These are phyloP conservation scores for Dreissena rostriformis DNA, from an alignment of 1,140 invertebrate genomes.

Conservation along the genomic window DNA sequence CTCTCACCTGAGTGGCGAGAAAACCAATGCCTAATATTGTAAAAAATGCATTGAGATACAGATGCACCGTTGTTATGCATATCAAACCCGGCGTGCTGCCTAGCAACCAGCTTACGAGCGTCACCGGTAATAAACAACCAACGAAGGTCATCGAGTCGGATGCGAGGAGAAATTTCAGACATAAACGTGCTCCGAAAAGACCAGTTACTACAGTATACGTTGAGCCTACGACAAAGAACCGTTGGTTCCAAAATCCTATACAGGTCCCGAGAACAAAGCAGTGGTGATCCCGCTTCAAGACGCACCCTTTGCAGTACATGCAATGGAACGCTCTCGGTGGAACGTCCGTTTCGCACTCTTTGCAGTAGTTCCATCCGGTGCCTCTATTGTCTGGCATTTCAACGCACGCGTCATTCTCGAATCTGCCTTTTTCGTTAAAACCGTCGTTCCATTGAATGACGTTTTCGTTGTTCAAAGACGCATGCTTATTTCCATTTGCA, in stretches of 20 bases:
- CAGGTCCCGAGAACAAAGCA: conserved; percentile 95
- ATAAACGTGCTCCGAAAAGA: conserved; percentile 49
- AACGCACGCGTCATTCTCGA: background rate
- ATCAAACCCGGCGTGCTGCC: conserved; percentile 17
- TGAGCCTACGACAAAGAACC: conserved; percentile 90
- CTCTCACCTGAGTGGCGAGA: conserved; percentile 61
- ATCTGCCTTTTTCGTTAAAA: background rate
- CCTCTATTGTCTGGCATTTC: conserved; percentile 16
- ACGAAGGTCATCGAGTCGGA: conserved; percentile 23
- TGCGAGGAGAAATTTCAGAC: conserved; percentile 50
- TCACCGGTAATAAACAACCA: conserved; percentile 53
- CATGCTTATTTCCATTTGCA: background rate
- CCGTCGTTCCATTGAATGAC: background rate
- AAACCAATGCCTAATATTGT: conserved; percentile 58
- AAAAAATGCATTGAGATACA: conserved; percentile 59
- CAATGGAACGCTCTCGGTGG: conserved; percentile 68
- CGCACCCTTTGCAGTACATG: conserved; percentile 83
- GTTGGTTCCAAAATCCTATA: conserved; percentile 93
- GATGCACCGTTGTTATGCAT: conserved; percentile 59
- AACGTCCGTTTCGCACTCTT: conserved; percentile 53
- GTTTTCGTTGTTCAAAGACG: background rate
- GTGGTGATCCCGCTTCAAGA: conserved; percentile 96
- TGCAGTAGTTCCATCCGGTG: conserved; percentile 59
- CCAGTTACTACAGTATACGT: conserved; percentile 80
- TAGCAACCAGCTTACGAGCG: conserved; percentile 45